A percentile compares a stretch with the other conserved stretches of the same genome.
Conservation (phyloP, 1,140 invertebrate genomes). For the Pachypeltis micranthus region DNA sequence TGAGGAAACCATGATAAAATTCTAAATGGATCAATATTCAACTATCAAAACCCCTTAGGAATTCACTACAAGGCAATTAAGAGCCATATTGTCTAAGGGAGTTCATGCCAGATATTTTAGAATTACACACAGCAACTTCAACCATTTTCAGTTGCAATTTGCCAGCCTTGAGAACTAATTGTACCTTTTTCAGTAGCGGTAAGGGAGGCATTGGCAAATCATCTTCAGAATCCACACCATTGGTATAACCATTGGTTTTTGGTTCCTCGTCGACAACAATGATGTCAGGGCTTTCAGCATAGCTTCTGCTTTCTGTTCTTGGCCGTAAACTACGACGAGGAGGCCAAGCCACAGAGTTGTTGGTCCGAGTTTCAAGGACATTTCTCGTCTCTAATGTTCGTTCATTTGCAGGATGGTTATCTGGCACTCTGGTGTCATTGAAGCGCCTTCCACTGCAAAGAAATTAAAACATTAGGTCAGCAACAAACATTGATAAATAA, state of each 20-base stretch:
- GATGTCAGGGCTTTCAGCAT: conserved; percentile 54
- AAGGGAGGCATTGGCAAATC: conserved; percentile 48
- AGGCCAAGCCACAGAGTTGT: conserved; percentile 32
- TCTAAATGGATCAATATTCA: too few species aligned
- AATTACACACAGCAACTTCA: too few species aligned
- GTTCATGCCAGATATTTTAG: too few species aligned
- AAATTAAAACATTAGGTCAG: too few species aligned
- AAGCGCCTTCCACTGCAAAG: neutral
- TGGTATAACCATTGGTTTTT: conserved; percentile 38
- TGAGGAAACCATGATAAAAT: too few species aligned
- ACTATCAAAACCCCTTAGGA: too few species aligned
- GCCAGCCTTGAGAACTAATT: too few species aligned
- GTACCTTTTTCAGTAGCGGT: conserved; percentile 36
- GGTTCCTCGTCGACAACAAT: conserved; percentile 37
- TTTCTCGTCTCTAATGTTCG: neutral
- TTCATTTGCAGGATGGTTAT: neutral
- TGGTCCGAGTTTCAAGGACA: conserved; percentile 26
- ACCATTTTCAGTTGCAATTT: too few species aligned
- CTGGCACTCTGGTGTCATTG: neutral
- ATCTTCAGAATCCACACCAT: conserved; percentile 37
- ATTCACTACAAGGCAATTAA: too few species aligned
- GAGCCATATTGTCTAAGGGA: too few species aligned
- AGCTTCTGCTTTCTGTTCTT: conserved; percentile 62
- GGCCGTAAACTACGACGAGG: conserved; percentile 59
- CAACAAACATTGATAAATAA: too few species aligned